phyloP scores from a whole-genome alignment of 2,113 vertebrate species.

The Leucopternis melanops region DNA sequence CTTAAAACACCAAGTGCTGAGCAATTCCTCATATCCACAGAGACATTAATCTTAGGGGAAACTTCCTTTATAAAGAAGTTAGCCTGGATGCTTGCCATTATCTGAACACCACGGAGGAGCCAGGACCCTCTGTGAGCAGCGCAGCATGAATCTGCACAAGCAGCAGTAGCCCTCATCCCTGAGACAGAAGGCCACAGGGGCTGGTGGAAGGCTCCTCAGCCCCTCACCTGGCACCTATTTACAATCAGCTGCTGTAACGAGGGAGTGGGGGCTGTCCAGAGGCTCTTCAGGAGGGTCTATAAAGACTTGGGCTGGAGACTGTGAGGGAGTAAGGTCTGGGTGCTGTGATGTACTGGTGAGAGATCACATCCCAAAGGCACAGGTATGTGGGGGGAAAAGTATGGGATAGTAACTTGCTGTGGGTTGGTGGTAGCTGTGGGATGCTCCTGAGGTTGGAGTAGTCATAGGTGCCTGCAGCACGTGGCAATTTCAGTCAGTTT shows the following conservation, averaged over 20 bases:
- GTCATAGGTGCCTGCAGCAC: neutral
- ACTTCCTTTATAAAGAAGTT: neutral
- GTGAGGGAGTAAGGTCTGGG: neutral
- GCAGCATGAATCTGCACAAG: rapidly evolving
- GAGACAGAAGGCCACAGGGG: neutral
- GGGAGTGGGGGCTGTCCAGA: neutral
- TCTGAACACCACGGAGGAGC: neutral
- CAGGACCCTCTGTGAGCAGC: neutral
- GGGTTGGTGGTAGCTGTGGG: neutral
- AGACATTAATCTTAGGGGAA: neutral
- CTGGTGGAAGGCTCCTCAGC: neutral
- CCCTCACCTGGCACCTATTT: neutral
- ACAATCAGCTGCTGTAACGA: neutral
- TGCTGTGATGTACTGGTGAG: neutral
- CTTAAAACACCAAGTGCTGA: neutral
- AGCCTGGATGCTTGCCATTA: neutral
- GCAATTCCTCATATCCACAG: neutral
- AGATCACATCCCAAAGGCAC: neutral
- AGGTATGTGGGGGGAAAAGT: neutral
- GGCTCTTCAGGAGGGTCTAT: neutral
- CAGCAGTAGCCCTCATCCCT: neutral
- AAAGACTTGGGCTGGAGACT: neutral
- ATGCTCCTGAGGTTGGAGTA: neutral
- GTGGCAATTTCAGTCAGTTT: neutral
- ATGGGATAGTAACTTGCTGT: neutral